phyloP scores from a whole-genome alignment of 1,140 invertebrate genomes.

The Tachypleus tridentatus region DNA sequence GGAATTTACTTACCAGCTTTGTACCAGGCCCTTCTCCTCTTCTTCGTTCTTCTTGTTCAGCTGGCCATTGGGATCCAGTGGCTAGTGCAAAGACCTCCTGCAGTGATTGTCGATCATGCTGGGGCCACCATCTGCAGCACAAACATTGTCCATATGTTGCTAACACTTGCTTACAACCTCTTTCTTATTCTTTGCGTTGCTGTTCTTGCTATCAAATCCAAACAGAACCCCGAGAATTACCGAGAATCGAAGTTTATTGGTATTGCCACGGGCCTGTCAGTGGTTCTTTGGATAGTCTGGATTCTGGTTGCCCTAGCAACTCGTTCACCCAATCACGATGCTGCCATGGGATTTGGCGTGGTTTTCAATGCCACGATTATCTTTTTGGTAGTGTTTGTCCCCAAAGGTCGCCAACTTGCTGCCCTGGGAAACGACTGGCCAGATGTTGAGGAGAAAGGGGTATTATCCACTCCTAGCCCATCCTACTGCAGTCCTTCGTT shows the following conservation, averaged over 20 bases:
- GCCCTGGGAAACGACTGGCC: constrained; percentile 70
- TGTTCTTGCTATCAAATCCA: constrained; percentile 56
- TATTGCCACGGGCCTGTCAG: constrained; percentile 61
- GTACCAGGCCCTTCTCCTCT: constrained; percentile 72
- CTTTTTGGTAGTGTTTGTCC: constrained; percentile 82
- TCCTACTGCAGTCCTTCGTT: constrained; percentile 78
- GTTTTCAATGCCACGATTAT: constrained; percentile 65
- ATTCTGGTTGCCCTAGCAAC: constrained; percentile 23
- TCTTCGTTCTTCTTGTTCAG: constrained; percentile 60
- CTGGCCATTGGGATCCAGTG: constrained; percentile 54
- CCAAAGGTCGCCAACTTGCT: constrained; percentile 65
- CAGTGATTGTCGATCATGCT: too few species aligned
- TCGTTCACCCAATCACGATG: constrained; percentile 47
- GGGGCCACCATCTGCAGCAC: constrained; percentile 17
- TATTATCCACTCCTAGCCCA: constrained; percentile 44
- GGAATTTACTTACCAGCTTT: constrained; percentile 86
- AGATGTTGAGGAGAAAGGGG: constrained; percentile 55
- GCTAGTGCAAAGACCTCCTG: constrained; percentile 4
- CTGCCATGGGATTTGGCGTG: constrained; percentile 74
- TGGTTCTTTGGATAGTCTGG: constrained; percentile 80
- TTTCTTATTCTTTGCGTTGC: constrained; percentile 72
- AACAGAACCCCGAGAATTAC: constrained; percentile 80
- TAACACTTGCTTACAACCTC: constrained; percentile 65
- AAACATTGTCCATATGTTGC: constrained; percentile 45
- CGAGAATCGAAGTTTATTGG: constrained; percentile 81